These are phyloP conservation scores for Anastrepha obliqua DNA, from an alignment of 1,140 invertebrate species.

Conservation along the genomic window DNA sequence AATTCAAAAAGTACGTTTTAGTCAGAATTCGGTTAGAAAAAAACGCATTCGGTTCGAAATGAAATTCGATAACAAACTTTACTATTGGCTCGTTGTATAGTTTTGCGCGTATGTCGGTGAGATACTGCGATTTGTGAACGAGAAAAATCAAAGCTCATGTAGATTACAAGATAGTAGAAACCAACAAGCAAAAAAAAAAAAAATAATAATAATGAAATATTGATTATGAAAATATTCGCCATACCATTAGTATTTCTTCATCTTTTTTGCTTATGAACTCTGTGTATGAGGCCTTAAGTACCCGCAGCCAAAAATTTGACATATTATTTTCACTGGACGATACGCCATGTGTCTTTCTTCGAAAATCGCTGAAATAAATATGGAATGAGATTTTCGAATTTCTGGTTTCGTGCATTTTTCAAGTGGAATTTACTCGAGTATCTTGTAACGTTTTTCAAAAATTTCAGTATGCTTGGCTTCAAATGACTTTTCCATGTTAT, in stretches of 20 bases:
- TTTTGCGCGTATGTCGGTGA: slow-evolving; percentile 64
- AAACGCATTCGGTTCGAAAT: slow-evolving; percentile 91
- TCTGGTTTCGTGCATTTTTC: not conserved
- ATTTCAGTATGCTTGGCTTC: slow-evolving; percentile 75
- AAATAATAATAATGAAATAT: not conserved
- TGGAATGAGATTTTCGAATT: not conserved
- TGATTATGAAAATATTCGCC: not conserved
- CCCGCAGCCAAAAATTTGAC: slow-evolving; percentile 93
- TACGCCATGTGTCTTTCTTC: slow-evolving; percentile 59
- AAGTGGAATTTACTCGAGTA: slow-evolving; percentile 65
- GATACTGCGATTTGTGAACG: slow-evolving; percentile 11
- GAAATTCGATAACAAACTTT: slow-evolving; percentile 89
- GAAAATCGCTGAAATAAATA: slow-evolving; percentile 45
- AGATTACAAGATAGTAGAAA: not conserved
- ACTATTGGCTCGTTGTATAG: slow-evolving; percentile 62
- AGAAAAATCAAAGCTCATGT: not conserved
- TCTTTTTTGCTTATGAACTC: slow-evolving; percentile 85
- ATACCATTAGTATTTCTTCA: slow-evolving; percentile 86
- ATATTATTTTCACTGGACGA: slow-evolving; percentile 78
- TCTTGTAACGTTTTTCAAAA: slow-evolving; percentile 68
- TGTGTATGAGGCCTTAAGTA: slow-evolving; percentile 86
- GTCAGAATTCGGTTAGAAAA: slow-evolving; percentile 90
- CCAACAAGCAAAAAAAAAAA: not conserved
- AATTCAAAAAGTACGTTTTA: slow-evolving; percentile 92
- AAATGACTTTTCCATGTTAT: slow-evolving; percentile 89